Percentiles rank a stretch among this genome's conserved stretches.
phyloP scores from a whole-genome alignment of 2,113 vertebrate genomes.

The Pygoscelis antarcticus region DNA sequence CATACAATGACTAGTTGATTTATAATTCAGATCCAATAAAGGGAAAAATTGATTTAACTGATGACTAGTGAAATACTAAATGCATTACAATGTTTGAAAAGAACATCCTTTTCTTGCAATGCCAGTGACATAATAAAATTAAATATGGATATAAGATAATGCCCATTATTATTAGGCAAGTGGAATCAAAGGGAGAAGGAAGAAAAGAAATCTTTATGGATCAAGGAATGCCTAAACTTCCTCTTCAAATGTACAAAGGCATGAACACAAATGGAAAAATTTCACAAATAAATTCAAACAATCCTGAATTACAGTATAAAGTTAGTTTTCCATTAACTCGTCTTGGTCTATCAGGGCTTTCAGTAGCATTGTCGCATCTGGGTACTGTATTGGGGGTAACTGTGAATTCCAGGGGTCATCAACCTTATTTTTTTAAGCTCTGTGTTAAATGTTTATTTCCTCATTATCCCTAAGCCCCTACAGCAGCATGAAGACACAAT shows the following conservation, averaged over 20 bases:
- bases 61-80: slow-evolving; percentile 77
- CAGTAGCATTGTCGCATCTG: fast-evolving
- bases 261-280: background rate
- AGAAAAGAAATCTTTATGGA: slow-evolving; percentile 49
- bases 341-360: background rate
- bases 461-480: background rate
- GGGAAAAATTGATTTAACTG: slow-evolving; percentile 78
- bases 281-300: background rate
- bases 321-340: background rate
- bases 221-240: slow-evolving; percentile 33
- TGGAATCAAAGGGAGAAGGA: slow-evolving; percentile 52
- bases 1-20: slow-evolving; percentile 77
- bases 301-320: background rate
- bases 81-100: slow-evolving; percentile 75
- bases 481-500: background rate
- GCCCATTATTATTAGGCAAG: slow-evolving; percentile 70
- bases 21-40: slow-evolving; percentile 80
- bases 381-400: fast-evolving
- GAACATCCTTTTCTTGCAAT: slow-evolving; percentile 71
- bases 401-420: background rate
- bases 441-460: background rate
- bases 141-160: slow-evolving; percentile 72
- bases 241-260: background rate
- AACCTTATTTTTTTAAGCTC: background rate
- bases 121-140: slow-evolving; percentile 71